A percentile compares a stretch with the other conserved stretches of the same genome.
Conservation (phyloP, 2,797 vertebrate genomes). For the Pampus argenteus region DNA sequence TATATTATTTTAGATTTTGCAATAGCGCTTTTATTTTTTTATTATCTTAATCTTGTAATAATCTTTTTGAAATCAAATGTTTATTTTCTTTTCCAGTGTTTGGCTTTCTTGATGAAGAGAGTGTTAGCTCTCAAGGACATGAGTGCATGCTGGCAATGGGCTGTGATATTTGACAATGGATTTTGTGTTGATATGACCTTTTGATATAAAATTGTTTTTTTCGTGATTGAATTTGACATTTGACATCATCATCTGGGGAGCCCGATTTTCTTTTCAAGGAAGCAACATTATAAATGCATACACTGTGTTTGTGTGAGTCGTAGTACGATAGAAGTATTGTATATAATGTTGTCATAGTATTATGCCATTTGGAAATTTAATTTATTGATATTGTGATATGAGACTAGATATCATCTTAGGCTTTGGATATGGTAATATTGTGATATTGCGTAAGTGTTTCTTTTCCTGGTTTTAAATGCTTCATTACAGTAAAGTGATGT, state of each 20-base stretch:
- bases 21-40: background rate
- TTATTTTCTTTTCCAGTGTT: constrained; percentile 36
- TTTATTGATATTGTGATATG: too few species aligned
- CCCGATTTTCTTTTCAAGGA: constrained; percentile 29
- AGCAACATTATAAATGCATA: constrained; percentile 1
- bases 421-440: too few species aligned
- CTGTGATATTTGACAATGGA: constrained; percentile 67
- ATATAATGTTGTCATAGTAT: background rate
- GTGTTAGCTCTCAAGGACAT: constrained; percentile 8
- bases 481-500: too few species aligned
- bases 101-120: constrained; percentile 21
- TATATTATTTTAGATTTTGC: constrained; percentile 27
- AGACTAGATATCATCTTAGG: too few species aligned
- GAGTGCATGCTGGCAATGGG: constrained; percentile 10
- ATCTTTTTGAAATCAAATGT: constrained; percentile 31
- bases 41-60: constrained; percentile 25
- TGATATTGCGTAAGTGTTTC: too few species aligned
- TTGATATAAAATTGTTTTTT: constrained; percentile 60
- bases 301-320: background rate
- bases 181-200: constrained; percentile 69
- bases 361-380: background rate
- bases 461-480: too few species aligned
- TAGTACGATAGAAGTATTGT: too few species aligned
- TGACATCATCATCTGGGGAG: constrained; percentile 46
- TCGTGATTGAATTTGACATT: constrained; percentile 61